Base-by-base conservation (phyloP, 2,888 invertebrate genomes). In the Brenthis ino region DNA sequence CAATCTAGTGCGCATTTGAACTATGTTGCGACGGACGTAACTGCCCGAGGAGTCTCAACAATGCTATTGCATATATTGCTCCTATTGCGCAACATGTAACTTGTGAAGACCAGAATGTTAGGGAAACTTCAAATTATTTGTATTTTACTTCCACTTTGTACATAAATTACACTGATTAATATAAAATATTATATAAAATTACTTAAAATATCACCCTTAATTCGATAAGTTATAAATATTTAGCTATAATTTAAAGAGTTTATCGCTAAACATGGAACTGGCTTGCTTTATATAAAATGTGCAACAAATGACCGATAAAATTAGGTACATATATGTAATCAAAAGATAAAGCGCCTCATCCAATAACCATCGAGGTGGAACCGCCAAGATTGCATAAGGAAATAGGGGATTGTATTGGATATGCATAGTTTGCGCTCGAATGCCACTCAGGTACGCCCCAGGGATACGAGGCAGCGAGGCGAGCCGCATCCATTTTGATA, bases 341-440 rank as follows among this genome's bases (percentile, higher is more conserved):
- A 57, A 50, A 66, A 57, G 68, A 63, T 64, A 65, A 69, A 68
- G 43, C 53, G 65, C 48, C 53, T 65, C 67, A 64, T 65, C 61
- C 64, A 69, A 75, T 68, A 77, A 77, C 69, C 72, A 56, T 67
- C 70, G 65, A 72, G 57, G 69, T 71, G 67, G 55, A 67, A 73
- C 70, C 61, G 69, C 72, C 71, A 68, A 76, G 73, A 76, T 77
- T 75, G 71, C 73, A 74, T 74, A 73, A 73, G 74, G 70, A 75
- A 76, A 72, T 73, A 65, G 71, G 69, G 65, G 64, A 70, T 79
- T 74, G 79, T 80, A 83, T 83, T 80, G 81, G 79, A 76, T 81
- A 82, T 84, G 82, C 80, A 84, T 80, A 80, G 79, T 78, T 77
- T 70, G 75, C 77, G 74, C 74, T 72, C 68, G 74, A 68, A 76